Percentiles rank a stretch among this genome's conserved stretches.
These are phyloP conservation scores for Hermaeophaga mercurialis DNA, from an alignment of 2,888 invertebrate genomes.

Conservation along the genomic window DNA sequence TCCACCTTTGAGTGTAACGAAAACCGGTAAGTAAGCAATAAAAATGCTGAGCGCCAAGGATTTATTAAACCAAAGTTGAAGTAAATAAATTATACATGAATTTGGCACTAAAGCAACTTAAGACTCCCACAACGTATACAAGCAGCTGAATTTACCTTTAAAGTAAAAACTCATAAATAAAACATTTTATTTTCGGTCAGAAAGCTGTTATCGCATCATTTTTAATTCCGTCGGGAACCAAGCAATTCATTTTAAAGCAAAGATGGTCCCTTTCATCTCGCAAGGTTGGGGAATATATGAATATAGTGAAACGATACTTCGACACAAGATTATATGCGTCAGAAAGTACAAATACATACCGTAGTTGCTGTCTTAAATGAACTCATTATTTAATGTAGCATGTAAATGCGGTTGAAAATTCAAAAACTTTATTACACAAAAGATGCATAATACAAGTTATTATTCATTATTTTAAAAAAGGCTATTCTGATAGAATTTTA, in stretches of 20 bases:
- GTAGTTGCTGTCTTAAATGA: no score
- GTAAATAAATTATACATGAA: slow-evolving; percentile 5
- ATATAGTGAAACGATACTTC: background rate
- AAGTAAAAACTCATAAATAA: slow-evolving; percentile 7
- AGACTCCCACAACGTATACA: background rate
- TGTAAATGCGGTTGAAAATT: no score
- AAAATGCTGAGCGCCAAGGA: background rate
- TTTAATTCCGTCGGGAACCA: slow-evolving; percentile 3
- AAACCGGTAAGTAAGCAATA: background rate
- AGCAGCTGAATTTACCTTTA: background rate
- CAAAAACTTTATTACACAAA: no score
- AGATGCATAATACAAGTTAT: no score
- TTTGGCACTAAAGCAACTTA: slow-evolving; percentile 1
- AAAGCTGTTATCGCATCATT: slow-evolving; percentile 7
- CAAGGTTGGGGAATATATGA: slow-evolving; percentile 3
- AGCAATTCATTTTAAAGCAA: slow-evolving; percentile 10
- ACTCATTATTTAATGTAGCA: no score
- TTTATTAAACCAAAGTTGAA: background rate
- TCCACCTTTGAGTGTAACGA: no score
- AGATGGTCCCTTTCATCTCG: background rate
- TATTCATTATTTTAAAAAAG: no score
- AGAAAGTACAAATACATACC: no score
- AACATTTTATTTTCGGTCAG: background rate
- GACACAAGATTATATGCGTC: no score
- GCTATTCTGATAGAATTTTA: no score